Evolutionary conservation across 2,888 invertebrate genomes (phyloP).

Genomic region (Caradrina clavipalpis): DNA sequence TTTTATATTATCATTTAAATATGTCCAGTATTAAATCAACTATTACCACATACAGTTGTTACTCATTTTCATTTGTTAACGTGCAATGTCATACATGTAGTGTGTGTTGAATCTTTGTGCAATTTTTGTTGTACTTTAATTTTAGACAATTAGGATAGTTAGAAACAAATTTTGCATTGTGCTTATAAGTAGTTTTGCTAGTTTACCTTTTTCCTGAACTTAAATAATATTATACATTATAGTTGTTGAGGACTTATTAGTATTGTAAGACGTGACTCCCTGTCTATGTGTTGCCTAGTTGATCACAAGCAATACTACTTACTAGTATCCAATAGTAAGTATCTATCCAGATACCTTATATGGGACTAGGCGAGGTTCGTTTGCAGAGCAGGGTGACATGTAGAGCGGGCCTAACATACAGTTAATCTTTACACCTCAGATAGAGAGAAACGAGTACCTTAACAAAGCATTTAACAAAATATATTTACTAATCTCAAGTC

Average conservation of each 20-base stretch:
- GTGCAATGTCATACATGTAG: slow-evolving; percentile 20
- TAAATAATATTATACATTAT: slow-evolving; percentile 26
- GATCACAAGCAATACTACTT: slow-evolving; percentile 31
- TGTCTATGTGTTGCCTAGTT: slow-evolving; percentile 40
- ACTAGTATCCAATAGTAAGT: slow-evolving; percentile 2
- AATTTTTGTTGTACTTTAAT: slow-evolving; percentile 42
- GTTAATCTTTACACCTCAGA: slow-evolving; percentile 16
- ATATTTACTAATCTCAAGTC: slow-evolving; percentile 42
- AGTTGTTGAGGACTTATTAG: slow-evolving; percentile 14
- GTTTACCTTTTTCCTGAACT: slow-evolving; percentile 42
- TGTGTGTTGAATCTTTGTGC: slow-evolving; percentile 21
- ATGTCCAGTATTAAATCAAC: slow-evolving; percentile 17
- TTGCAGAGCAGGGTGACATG: not conserved
- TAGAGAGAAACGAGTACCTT: slow-evolving; percentile 45
- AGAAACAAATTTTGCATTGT: slow-evolving; percentile 62
- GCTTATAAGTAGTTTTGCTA: slow-evolving; percentile 65
- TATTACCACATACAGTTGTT: slow-evolving; percentile 10
- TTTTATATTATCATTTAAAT: not conserved
- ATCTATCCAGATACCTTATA: not conserved
- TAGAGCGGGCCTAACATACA: slow-evolving; percentile 20
- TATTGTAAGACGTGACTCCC: slow-evolving; percentile 20
- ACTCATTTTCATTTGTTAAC: slow-evolving; percentile 14
- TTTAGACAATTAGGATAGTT: slow-evolving; percentile 46
- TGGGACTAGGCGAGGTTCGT: not conserved
- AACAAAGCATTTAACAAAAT: slow-evolving; percentile 37